These are phyloP conservation scores for Oxyteleia sp. DNA, from an alignment of 2,888 invertebrate genomes.

Conservation along the genomic window DNA sequence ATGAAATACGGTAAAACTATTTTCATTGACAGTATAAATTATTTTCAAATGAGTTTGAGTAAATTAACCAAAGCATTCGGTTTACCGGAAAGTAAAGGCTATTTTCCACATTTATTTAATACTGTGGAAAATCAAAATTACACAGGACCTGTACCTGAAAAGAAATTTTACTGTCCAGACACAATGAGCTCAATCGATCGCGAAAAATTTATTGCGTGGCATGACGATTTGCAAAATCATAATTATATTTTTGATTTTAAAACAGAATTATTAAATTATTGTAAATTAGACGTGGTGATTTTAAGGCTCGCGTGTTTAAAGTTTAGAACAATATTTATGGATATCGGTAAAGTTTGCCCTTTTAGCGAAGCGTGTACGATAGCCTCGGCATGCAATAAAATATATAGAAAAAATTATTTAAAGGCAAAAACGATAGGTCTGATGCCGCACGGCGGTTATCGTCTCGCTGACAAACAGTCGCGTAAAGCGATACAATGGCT, in stretches of 20 bases:
- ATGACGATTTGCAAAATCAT: no score
- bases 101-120: constrained; percentile 75
- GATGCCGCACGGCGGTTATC: constrained; percentile 7
- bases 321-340: constrained; percentile 71
- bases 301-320: constrained; percentile 65
- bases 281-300: constrained; percentile 72
- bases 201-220: no score
- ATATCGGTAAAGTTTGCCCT: constrained; percentile 69
- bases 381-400: constrained; percentile 63
- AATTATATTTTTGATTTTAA: constrained; percentile 65
- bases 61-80: constrained; percentile 78
- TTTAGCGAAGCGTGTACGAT: constrained; percentile 72
- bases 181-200: constrained; percentile 50
- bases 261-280: constrained; percentile 70
- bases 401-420: constrained; percentile 16
- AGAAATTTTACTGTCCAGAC: constrained; percentile 41
- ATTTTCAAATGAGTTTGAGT: constrained; percentile 77
- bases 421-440: constrained; percentile 14
- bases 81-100: constrained; percentile 63
- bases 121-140: constrained; percentile 65
- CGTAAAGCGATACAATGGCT: constrained; percentile 11
- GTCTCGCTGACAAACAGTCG: constrained; percentile 22
- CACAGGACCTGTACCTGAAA: constrained; percentile 69
- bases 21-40: constrained; percentile 64
- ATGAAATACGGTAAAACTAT: constrained; percentile 57